Evolutionary conservation across 1,140 invertebrate species (phyloP).

Genomic region (Drosophila subobscura): DNA sequence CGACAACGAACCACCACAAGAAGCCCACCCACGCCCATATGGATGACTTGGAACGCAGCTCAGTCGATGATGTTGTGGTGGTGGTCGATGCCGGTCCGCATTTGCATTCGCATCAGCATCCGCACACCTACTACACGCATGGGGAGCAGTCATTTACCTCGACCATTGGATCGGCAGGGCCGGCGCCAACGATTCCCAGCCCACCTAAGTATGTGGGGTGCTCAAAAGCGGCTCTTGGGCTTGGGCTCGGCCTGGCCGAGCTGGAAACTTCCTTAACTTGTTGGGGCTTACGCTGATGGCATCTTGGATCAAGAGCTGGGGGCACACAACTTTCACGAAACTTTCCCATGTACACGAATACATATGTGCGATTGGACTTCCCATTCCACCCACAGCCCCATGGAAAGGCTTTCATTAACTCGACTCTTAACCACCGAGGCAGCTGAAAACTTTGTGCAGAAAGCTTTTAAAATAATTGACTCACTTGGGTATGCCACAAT

Average conservation of each 20-base stretch:
- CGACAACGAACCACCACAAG: constrained; percentile 20
- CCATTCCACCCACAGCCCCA: background rate
- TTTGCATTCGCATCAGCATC: constrained; percentile 48
- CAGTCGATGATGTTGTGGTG: constrained; percentile 67
- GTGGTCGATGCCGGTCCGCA: constrained; percentile 70
- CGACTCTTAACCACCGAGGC: constrained; percentile 55
- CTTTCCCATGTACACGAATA: constrained; percentile 14
- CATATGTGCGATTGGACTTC: constrained; percentile 19
- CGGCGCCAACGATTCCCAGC: constrained; percentile 40
- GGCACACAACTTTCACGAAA: constrained; percentile 50
- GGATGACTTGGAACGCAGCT: constrained; percentile 56
- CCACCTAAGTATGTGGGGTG: constrained; percentile 55
- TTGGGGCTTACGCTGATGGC: constrained; percentile 39
- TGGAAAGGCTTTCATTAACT: constrained; percentile 64
- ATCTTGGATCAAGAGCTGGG: constrained; percentile 17
- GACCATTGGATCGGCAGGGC: constrained; percentile 38
- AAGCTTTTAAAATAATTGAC: constrained; percentile 83
- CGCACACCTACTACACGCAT: constrained; percentile 66
- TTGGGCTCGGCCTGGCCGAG: constrained; percentile 34
- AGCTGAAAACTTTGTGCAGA: constrained; percentile 69
- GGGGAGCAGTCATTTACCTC: constrained; percentile 46
- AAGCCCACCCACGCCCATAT: constrained; percentile 16
- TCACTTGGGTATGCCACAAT: constrained; percentile 79
- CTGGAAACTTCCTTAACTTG: constrained; percentile 19
- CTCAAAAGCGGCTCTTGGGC: too few species aligned